These are phyloP conservation scores for Tineola bisselliella DNA, from an alignment of 2,888 invertebrate genomes.

Conservation along the genomic window DNA sequence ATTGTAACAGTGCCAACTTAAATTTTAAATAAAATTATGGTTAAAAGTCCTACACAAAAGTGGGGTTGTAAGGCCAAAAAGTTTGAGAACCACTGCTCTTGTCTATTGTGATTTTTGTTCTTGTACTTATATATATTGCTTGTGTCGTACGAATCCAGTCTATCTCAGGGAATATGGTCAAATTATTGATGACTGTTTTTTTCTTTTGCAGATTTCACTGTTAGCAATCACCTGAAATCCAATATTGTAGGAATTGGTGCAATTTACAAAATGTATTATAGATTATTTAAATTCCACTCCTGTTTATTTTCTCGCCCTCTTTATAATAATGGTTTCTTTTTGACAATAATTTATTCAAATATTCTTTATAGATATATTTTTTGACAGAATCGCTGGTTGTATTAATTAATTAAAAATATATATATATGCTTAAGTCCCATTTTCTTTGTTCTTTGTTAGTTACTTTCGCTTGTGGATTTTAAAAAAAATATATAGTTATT, in stretches of 20 bases:
- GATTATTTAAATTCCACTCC: background rate
- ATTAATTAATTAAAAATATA: no score
- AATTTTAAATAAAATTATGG: no score
- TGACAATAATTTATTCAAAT: conserved; percentile 5
- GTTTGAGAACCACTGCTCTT: no score
- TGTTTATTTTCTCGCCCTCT: background rate
- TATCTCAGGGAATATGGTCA: no score
- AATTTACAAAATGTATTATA: background rate
- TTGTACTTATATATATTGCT: no score
- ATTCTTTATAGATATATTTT: background rate
- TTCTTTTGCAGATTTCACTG: background rate
- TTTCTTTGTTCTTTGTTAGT: background rate
- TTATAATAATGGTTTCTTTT: conserved; percentile 17
- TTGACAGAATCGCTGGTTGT: background rate
- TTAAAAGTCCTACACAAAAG: no score
- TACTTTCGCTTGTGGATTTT: background rate
- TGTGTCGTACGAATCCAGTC: no score
- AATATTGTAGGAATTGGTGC: background rate
- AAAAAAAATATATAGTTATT: background rate
- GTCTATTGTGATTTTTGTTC: no score
- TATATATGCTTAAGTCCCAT: background rate
- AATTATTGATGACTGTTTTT: no score
- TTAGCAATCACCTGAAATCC: background rate
- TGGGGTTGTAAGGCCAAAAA: no score
- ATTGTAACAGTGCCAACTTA: no score